Evolutionary conservation across 2,113 vertebrate genomes (phyloP), one percentile per base, ranked within the genome.

Genomic region (Chunga burmeisteri): DNA sequence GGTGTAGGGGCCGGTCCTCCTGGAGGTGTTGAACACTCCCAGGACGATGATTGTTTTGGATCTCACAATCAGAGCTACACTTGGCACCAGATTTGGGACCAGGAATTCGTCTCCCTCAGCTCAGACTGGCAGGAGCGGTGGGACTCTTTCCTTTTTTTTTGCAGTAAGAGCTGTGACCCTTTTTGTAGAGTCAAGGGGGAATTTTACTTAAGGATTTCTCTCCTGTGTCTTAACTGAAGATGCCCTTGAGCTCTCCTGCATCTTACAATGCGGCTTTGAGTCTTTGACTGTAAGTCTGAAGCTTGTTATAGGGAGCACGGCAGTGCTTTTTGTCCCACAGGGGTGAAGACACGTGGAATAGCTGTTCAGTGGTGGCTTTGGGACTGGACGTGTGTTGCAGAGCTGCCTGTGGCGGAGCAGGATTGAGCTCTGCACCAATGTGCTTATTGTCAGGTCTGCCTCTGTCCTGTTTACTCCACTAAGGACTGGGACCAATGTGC

Each of bases 281-380:
- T 23, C 44, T 77, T 52, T 52, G 38, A n/a, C 56, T 30, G 2
- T 6, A 73, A 66, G 25, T 63, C 20, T 56, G 27, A 38, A 66
- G 50, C 70, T 81, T 74, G 21, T 46, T 61, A n/a, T 3, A 49
- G 40, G 50, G 34, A 84, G 6, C 23, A 61, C 47, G 9, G 22
- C 2, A 75, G 23, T 0, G 0, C 0, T 36, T 73, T 73, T 56
- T 49, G 14, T 70, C 44, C 29, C 5, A 8, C 21, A 22, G 47
- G 26, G 34, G 36, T 18, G 21, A 81, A 86, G 32, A 15, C 13
- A 11, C 7, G 27, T 75, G 49, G 36, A 83, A 65, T n/a, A 53
- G 68, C 10, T 79, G 22, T 47, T 55, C 38, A 68, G 26, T 5
- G 30, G 11, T 3, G 4, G 22, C 21, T 91, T 78, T 46, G 23